These are phyloP conservation scores for Peromyscus melanophrys DNA, from an alignment of 2,797 vertebrate genomes.

Conservation along the genomic window DNA sequence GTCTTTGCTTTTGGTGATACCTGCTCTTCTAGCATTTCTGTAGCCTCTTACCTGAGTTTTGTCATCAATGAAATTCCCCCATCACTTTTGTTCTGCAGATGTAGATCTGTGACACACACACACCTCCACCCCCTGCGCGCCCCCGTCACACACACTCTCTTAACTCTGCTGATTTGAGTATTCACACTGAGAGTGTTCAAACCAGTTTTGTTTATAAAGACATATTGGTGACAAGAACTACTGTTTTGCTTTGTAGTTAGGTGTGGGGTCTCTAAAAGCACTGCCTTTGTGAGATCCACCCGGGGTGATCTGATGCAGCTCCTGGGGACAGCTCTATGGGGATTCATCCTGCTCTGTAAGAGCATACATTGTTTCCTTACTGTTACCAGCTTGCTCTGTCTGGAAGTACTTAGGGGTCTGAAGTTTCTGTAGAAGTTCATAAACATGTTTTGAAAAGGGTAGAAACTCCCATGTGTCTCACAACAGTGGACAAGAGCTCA, in stretches of 20 bases:
- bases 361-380: neutral
- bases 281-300: neutral
- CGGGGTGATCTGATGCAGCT: neutral
- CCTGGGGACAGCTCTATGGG: neutral
- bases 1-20: neutral
- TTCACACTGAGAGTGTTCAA: neutral
- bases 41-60: neutral
- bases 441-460: constrained; percentile 4
- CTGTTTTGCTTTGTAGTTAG: neutral
- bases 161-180: neutral
- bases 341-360: neutral
- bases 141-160: neutral
- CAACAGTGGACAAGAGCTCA: neutral
- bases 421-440: constrained; percentile 35
- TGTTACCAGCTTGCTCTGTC: constrained; percentile 8
- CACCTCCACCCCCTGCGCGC: too few species aligned
- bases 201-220: neutral
- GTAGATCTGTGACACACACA: neutral
- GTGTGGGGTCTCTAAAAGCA: neutral
- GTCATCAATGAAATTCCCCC: constrained; percentile 27
- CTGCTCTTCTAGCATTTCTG: neutral
- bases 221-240: neutral
- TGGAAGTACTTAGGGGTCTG: constrained; percentile 53
- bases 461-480: constrained; percentile 7
- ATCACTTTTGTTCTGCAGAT: neutral